A percentile compares a stretch with the other conserved stretches of the same genome.
Conservation (phyloP, 2,113 vertebrate genomes). For the Martes martes region DNA sequence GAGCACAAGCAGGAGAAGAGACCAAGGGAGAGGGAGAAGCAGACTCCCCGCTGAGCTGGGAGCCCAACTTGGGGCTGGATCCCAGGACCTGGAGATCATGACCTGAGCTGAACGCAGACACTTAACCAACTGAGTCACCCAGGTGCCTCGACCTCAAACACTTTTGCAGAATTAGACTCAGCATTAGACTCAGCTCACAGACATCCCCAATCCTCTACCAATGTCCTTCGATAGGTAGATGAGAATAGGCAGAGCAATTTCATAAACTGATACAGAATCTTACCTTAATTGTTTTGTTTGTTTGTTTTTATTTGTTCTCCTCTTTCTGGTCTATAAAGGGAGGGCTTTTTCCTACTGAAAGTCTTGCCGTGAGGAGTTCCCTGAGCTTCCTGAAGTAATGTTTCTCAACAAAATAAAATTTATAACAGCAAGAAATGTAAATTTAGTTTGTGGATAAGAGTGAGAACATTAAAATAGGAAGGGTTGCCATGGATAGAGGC, state of each 20-base stretch:
- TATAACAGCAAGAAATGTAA: conserved; percentile 49
- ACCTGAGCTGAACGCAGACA: background rate
- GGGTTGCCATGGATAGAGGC: conserved; percentile 3
- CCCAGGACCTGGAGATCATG: background rate
- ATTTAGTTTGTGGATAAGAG: conserved; percentile 47
- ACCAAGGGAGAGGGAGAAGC: background rate
- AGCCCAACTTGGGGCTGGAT: background rate
- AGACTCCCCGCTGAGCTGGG: background rate
- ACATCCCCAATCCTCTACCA: background rate
- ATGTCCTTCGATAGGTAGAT: background rate
- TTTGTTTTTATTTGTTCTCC: background rate
- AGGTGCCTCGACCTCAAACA: background rate
- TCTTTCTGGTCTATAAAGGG: background rate
- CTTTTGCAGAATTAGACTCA: background rate
- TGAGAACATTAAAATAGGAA: conserved; percentile 55
- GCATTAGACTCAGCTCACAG: background rate
- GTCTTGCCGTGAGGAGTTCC: background rate
- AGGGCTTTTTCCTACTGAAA: background rate
- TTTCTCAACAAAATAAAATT: conserved; percentile 44
- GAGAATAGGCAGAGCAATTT: background rate
- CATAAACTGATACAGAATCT: background rate
- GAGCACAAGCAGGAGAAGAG: background rate
- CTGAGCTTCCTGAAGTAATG: background rate
- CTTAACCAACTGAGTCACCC: background rate
- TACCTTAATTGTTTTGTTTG: background rate